Percentiles rank a stretch among this genome's conserved stretches.
phyloP scores from a whole-genome alignment of 2,888 invertebrate species.

The Calliopum simillimum region DNA sequence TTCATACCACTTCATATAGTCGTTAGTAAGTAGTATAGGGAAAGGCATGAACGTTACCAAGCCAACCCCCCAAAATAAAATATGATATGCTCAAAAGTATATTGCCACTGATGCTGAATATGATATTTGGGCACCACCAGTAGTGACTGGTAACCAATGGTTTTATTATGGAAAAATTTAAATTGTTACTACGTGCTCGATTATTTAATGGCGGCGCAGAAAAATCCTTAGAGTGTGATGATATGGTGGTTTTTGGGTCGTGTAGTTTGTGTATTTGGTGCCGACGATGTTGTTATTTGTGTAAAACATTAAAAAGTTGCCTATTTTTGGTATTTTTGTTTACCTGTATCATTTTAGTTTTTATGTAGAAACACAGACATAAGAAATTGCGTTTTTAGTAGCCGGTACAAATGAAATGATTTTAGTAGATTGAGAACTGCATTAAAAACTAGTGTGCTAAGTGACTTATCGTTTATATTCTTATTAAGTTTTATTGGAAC shows the following conservation, averaged over 20 bases:
- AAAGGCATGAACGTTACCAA: neutral
- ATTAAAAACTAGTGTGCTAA: no score
- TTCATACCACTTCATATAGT: neutral
- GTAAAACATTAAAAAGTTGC: slow-evolving; percentile 42
- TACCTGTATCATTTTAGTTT: no score
- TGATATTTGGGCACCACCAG: neutral
- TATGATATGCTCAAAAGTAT: neutral
- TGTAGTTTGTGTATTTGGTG: neutral
- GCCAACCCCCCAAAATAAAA: neutral
- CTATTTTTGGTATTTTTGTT: slow-evolving; percentile 37
- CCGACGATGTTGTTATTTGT: neutral
- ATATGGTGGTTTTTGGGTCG: no score
- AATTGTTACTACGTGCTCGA: slow-evolving; percentile 40
- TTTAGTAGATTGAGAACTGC: no score
- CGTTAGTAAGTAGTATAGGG: neutral
- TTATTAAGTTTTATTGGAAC: no score
- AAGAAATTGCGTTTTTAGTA: no score
- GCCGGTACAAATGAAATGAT: no score
- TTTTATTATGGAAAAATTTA: slow-evolving; percentile 34
- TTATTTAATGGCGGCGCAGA: slow-evolving; percentile 32
- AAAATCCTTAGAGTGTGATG: neutral
- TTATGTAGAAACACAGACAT: no score
- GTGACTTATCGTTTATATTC: no score
- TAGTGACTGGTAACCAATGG: neutral
- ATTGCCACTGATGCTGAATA: no score